A percentile compares a stretch with the other conserved stretches of the same genome.
Evolutionary conservation across 2,113 vertebrate genomes (phyloP).

Genomic region (Entosphenus tridentatus): DNA sequence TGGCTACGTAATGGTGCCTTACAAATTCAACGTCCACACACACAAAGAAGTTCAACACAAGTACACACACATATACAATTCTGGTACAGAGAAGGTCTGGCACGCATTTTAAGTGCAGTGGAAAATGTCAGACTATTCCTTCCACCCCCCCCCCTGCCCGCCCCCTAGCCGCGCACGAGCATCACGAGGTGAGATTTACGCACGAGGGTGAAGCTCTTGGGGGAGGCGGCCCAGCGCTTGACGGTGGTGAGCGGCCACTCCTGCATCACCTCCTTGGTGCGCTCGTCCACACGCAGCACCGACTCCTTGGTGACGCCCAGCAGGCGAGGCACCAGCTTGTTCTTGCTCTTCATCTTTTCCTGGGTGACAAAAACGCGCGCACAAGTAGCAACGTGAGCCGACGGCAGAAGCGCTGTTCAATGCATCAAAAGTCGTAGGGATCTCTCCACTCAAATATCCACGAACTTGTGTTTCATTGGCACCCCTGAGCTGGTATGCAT

Average conservation of each 20-base stretch:
- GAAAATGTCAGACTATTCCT: slow-evolving; percentile 1
- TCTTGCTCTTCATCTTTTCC: slow-evolving; percentile 99
- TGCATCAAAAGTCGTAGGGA: too few relatives aligned
- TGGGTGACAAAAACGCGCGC: slow-evolving; percentile 18
- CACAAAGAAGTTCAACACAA: too few relatives aligned
- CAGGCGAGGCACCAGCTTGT: slow-evolving; percentile 76
- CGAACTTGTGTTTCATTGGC: too few relatives aligned
- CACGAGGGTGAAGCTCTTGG: slow-evolving; percentile 98
- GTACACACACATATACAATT: too few relatives aligned
- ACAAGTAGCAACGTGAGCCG: too few relatives aligned
- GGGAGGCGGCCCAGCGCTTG: slow-evolving; percentile 97
- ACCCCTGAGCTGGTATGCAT: too few relatives aligned
- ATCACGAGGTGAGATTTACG: not conserved
- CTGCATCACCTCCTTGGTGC: slow-evolving; percentile 89
- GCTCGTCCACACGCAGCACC: slow-evolving; percentile 93
- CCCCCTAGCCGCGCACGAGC: not conserved
- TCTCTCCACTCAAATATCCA: too few relatives aligned
- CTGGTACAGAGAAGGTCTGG: too few relatives aligned
- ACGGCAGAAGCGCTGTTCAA: too few relatives aligned
- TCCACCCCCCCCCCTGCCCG: not conserved
- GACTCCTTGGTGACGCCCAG: slow-evolving; percentile 96
- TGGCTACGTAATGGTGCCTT: too few relatives aligned
- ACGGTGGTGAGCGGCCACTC: slow-evolving; percentile 94
- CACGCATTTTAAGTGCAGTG: not conserved
- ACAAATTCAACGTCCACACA: too few relatives aligned